Evolutionary conservation across 2,797 vertebrate species (phyloP).

Genomic region (Chaetodon trifasciatus): DNA sequence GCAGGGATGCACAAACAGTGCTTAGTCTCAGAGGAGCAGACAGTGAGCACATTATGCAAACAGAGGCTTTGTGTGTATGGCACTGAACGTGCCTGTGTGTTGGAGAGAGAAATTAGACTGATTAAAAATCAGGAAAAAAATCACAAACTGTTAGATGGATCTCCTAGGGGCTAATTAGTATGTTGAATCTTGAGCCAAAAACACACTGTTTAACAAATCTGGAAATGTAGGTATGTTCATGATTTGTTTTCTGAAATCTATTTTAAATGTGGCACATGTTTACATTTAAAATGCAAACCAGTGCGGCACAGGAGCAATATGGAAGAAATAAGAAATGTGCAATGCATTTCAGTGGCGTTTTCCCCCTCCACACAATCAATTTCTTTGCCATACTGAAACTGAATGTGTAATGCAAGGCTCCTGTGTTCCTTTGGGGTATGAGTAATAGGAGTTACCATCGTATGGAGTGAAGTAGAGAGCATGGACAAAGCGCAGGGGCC

Average conservation of each 20-base stretch:
- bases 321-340: slow-evolving; percentile 6
- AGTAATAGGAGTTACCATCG: slow-evolving; percentile 39
- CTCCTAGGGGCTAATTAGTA: slow-evolving; percentile 85
- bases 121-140: slow-evolving; percentile 85
- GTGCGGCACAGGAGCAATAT: slow-evolving; percentile 9
- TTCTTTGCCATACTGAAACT: slow-evolving; percentile 28
- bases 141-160: slow-evolving; percentile 84
- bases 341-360: slow-evolving; percentile 15
- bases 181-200: slow-evolving; percentile 76
- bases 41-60: slow-evolving; percentile 86
- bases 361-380: slow-evolving; percentile 38
- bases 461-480: slow-evolving; percentile 29
- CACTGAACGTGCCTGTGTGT: slow-evolving; percentile 78
- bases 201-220: slow-evolving; percentile 78
- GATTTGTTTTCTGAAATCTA: slow-evolving; percentile 57
- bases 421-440: slow-evolving; percentile 39
- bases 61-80: slow-evolving; percentile 79
- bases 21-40: slow-evolving; percentile 83
- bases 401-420: slow-evolving; percentile 48
- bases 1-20: slow-evolving; percentile 79
- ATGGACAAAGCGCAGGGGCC: slow-evolving; percentile 55
- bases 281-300: slow-evolving; percentile 53
- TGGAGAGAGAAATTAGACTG: slow-evolving; percentile 85
- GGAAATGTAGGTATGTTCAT: slow-evolving; percentile 65
- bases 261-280: slow-evolving; percentile 55